These are phyloP conservation scores for Baccha elongata DNA, from an alignment of 2,888 invertebrate genomes.

Conservation along the genomic window DNA sequence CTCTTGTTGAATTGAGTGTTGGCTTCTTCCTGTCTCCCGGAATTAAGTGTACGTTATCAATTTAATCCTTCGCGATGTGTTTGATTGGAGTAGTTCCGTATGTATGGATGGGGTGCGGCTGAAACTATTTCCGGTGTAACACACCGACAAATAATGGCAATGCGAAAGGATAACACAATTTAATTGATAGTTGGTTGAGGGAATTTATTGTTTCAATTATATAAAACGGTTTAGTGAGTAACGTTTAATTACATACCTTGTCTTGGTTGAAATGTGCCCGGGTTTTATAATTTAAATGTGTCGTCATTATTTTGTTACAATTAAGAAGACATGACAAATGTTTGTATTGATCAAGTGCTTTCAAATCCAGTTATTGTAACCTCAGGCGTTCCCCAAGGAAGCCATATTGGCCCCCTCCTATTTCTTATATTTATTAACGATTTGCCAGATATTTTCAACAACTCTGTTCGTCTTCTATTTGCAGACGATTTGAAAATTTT, in stretches of 20 bases:
- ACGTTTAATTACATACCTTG: background rate
- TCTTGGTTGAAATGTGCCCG: background rate
- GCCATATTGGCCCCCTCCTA: no score
- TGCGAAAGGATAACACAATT: conserved; percentile 16
- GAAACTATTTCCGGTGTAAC: conserved; percentile 38
- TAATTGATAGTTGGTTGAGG: conserved; percentile 13
- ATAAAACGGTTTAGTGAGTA: background rate
- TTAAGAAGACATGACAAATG: no score
- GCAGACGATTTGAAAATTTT: no score
- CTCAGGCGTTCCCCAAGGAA: no score
- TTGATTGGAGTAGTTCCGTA: conserved; percentile 22
- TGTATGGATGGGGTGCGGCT: conserved; percentile 13
- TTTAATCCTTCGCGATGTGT: conserved; percentile 27
- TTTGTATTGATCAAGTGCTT: no score
- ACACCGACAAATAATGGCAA: conserved; percentile 17
- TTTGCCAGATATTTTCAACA: no score
- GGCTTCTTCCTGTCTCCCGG: conserved; percentile 4
- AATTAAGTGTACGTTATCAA: conserved; percentile 51
- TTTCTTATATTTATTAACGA: no score
- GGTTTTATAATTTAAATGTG: conserved; percentile 3
- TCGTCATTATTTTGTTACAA: background rate
- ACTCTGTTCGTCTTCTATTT: no score
- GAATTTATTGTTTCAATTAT: conserved; percentile 25
- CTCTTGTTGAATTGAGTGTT: conserved; percentile 44
- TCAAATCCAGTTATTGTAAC: no score